phyloP scores from a whole-genome alignment of 2,888 invertebrate genomes.

The Acanthosepion lycidas region DNA sequence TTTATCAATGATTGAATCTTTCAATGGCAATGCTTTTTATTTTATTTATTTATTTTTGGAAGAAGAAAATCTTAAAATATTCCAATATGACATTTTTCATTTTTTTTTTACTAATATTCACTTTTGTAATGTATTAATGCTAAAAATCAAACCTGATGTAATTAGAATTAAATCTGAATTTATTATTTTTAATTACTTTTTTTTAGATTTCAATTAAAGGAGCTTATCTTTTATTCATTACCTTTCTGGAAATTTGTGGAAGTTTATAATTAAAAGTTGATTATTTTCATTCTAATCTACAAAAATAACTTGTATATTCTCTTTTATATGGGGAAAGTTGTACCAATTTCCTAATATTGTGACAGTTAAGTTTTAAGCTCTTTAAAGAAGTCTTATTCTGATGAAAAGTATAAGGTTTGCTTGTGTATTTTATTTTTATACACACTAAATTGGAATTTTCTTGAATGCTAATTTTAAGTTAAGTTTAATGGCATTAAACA shows the following conservation, averaged over 20 bases:
- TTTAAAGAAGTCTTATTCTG: not conserved
- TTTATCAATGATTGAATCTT: conserved; percentile 13
- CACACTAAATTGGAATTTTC: not conserved
- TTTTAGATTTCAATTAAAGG: not conserved
- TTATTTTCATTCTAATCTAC: too few relatives aligned
- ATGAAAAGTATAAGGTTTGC: not conserved
- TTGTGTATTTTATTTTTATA: not conserved
- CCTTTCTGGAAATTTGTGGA: not conserved
- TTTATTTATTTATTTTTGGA: not conserved
- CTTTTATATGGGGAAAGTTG: too few relatives aligned
- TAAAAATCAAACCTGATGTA: not conserved
- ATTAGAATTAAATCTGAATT: not conserved
- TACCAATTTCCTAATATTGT: too few relatives aligned
- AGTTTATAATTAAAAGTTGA: not conserved
- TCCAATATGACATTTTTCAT: not conserved
- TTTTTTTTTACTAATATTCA: not conserved
- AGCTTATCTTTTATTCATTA: too few relatives aligned
- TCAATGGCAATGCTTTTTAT: not conserved
- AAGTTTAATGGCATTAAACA: not conserved
- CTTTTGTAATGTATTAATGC: not conserved
- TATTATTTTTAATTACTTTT: not conserved
- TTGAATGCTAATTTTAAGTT: not conserved
- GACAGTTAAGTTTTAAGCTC: too few relatives aligned
- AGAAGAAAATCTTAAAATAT: not conserved
- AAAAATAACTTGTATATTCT: too few relatives aligned